These are phyloP conservation scores for Hemicordylus capensis DNA, from an alignment of 2,113 vertebrate species.

Conservation along the genomic window DNA sequence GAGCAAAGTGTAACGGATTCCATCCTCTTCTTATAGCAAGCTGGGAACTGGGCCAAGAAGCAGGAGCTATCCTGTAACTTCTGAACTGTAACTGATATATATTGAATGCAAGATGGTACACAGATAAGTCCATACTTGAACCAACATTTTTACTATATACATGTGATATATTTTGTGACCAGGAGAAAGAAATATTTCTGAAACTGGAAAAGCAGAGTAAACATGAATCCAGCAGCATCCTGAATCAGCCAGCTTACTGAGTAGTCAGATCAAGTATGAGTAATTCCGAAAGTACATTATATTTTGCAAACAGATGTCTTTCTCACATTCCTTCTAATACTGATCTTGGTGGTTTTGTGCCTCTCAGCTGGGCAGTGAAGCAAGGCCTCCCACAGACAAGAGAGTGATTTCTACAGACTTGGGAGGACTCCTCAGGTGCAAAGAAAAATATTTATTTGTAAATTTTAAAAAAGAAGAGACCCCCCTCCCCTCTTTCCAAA, in stretches of 20 bases:
- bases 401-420: not conserved
- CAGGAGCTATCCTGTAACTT: not conserved
- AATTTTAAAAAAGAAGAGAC: too few relatives aligned
- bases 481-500: too few relatives aligned
- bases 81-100: not conserved
- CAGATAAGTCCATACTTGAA: constrained; percentile 9
- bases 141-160: not conserved
- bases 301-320: not conserved
- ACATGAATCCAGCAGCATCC: not conserved
- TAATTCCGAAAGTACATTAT: not conserved
- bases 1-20: not conserved
- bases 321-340: not conserved
- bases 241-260: not conserved
- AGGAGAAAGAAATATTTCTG: not conserved
- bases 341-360: not conserved
- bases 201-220: not conserved
- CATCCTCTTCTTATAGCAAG: not conserved
- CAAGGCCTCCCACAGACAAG: not conserved
- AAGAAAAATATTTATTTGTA: not conserved
- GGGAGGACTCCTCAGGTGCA: not conserved
- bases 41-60: not conserved
- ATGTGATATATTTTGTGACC: not conserved
- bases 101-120: not conserved
- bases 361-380: not conserved
- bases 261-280: not conserved